phyloP scores from a whole-genome alignment of 1,140 invertebrate genomes.

The Nebria ingens region DNA sequence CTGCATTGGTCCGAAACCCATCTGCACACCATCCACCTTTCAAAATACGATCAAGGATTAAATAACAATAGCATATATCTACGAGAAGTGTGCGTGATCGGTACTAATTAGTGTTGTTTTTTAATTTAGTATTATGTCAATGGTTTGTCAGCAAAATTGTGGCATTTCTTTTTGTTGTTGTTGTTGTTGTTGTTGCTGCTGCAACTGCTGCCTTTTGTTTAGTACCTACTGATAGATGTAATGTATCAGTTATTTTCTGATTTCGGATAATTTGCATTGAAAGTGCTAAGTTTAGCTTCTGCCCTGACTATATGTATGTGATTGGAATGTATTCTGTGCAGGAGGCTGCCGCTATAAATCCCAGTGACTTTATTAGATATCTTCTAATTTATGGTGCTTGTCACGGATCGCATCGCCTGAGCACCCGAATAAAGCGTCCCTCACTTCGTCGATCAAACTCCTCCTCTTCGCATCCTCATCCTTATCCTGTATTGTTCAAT shows the following conservation, averaged over 20 bases:
- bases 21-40: too few species aligned
- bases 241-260: background rate
- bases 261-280: background rate
- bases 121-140: too few species aligned
- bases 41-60: too few species aligned
- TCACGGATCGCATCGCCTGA: constrained; percentile 21
- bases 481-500: background rate
- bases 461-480: background rate
- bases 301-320: background rate
- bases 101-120: too few species aligned
- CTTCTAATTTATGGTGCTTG: constrained; percentile 32
- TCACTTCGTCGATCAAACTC: background rate
- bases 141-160: too few species aligned
- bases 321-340: constrained; percentile 29
- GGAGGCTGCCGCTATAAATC: constrained; percentile 28
- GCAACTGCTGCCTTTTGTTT: too few species aligned
- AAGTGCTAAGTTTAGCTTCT: background rate
- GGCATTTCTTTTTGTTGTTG: too few species aligned
- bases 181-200: too few species aligned
- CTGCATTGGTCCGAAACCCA: background rate
- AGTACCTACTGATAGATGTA: too few species aligned
- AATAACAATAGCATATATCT: too few species aligned
- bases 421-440: background rate
- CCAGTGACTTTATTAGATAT: constrained; percentile 35
- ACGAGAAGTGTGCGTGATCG: too few species aligned